phyloP scores from a whole-genome alignment of 2,888 invertebrate species.

The Synanthedon formicaeformis region DNA sequence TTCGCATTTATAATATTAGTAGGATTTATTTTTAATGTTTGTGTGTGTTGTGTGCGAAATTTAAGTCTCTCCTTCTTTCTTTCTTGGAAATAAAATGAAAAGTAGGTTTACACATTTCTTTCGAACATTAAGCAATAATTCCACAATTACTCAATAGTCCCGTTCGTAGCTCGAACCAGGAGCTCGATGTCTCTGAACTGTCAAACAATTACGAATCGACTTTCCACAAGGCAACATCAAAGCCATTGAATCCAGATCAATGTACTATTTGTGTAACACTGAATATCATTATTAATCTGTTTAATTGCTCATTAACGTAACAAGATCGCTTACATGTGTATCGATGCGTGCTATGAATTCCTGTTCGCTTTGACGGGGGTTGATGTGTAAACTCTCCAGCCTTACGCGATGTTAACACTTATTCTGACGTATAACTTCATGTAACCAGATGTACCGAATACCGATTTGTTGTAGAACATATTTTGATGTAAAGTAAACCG shows the following conservation, averaged over 20 bases:
- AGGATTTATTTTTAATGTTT: too few relatives aligned
- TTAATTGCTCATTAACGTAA: conserved; percentile 64
- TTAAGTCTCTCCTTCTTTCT: too few relatives aligned
- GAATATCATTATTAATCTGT: conserved; percentile 63
- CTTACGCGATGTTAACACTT: conserved; percentile 8
- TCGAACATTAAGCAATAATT: neutral
- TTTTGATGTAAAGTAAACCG: too few relatives aligned
- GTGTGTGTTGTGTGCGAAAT: too few relatives aligned
- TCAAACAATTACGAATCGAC: conserved; percentile 54
- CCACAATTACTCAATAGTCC: neutral
- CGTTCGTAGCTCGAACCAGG: neutral
- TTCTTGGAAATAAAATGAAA: too few relatives aligned
- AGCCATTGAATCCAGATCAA: conserved; percentile 43
- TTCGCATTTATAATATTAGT: too few relatives aligned
- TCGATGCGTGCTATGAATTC: conserved; percentile 44
- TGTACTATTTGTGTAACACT: conserved; percentile 50
- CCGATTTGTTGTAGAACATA: too few relatives aligned
- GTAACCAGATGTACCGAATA: neutral
- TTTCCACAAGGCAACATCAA: conserved; percentile 45
- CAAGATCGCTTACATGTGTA: conserved; percentile 42
- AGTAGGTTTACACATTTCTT: too few relatives aligned
- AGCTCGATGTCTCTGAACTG: conserved; percentile 33
- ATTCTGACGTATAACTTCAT: neutral
- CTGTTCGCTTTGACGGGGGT: conserved; percentile 40
- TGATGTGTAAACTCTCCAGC: conserved; percentile 12